phyloP scores from a whole-genome alignment of 2,113 vertebrate species.

The Corydoras maculifer region DNA sequence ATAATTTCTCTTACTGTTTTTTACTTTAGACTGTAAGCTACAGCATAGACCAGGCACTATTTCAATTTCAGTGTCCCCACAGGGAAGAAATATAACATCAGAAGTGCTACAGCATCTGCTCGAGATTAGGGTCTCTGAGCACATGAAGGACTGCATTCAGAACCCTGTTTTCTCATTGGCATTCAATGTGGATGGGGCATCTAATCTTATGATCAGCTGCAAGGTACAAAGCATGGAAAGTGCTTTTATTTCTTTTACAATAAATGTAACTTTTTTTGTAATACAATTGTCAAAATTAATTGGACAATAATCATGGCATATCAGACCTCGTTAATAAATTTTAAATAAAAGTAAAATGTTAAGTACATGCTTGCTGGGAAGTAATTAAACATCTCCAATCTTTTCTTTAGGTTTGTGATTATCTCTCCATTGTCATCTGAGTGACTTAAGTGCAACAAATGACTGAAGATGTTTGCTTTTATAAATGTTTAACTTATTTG shows the following conservation, averaged over 20 bases:
- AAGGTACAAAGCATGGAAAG: conserved; percentile 43
- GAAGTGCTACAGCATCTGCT: conserved; percentile 55
- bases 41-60: background rate
- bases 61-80: background rate
- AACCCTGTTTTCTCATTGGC: conserved; percentile 59
- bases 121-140: conserved; percentile 57
- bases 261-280: too few species aligned
- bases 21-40: background rate
- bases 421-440: conserved; percentile 64
- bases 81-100: conserved; percentile 53
- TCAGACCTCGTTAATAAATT: too few species aligned
- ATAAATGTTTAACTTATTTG: conserved; percentile 41
- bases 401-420: conserved; percentile 64
- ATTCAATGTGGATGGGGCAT: conserved; percentile 43
- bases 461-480: background rate
- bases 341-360: background rate
- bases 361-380: background rate
- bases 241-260: background rate
- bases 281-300: too few species aligned
- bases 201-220: conserved; percentile 64
- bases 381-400: background rate
- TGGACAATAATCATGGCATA: too few species aligned
- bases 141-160: conserved; percentile 61
- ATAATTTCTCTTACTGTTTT: background rate
- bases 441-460: background rate